Evolutionary conservation across 2,797 vertebrate species (phyloP).

Genomic region (Xerus rutilus): DNA sequence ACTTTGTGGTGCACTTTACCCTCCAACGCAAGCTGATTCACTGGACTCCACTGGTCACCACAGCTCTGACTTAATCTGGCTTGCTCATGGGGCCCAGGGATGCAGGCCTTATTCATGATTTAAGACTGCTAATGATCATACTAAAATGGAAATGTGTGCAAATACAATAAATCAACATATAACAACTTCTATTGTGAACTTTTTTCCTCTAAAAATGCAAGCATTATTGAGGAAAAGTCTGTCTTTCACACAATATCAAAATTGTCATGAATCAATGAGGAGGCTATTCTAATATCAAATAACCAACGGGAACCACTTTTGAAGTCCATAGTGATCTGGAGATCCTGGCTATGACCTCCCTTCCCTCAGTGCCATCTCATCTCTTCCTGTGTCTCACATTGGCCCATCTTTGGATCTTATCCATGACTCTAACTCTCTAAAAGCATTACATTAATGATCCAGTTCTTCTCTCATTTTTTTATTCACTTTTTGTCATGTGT

Average conservation of each 20-base stretch:
- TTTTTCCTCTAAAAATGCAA: background rate
- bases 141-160: background rate
- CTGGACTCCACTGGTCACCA: background rate
- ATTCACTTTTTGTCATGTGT: background rate
- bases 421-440: background rate
- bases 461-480: background rate
- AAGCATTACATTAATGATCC: background rate
- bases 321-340: background rate
- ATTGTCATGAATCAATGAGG: background rate
- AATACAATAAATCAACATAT: background rate
- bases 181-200: background rate
- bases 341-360: background rate
- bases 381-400: no score
- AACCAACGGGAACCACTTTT: background rate
- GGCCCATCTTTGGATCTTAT: fast-evolving
- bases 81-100: background rate
- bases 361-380: background rate
- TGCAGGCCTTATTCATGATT: no score
- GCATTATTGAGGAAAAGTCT: background rate
- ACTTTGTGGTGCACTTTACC: fast-evolving
- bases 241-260: background rate
- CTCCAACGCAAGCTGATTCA: background rate
- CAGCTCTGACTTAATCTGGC: background rate
- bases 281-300: background rate
- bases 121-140: background rate